Evolutionary conservation across 2,888 invertebrate species (phyloP).

Genomic region (Incurvaria masculella): DNA sequence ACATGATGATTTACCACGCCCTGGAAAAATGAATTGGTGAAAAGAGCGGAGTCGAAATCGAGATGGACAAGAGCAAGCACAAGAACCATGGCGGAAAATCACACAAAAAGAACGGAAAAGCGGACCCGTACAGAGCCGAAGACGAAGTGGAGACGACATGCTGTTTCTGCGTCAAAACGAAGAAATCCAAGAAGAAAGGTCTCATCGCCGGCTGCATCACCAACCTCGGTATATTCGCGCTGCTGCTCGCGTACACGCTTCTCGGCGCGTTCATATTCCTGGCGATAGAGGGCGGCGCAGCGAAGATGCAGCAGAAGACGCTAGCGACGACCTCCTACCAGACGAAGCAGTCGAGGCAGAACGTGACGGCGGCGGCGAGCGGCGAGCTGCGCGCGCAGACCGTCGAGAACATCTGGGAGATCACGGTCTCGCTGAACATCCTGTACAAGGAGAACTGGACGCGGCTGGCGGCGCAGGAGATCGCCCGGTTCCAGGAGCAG

Average conservation of each 20-base stretch:
- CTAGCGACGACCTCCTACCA: constrained; percentile 49
- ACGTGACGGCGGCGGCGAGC: constrained; percentile 39
- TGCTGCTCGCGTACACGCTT: constrained; percentile 77
- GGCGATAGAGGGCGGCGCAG: constrained; percentile 76
- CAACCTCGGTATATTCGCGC: constrained; percentile 79
- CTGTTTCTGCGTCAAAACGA: constrained; percentile 49
- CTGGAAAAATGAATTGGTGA: too few species aligned
- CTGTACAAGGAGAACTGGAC: constrained; percentile 91
- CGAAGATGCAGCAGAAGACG: constrained; percentile 50
- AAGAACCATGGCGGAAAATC: constrained; percentile 46
- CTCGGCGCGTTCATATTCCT: constrained; percentile 79
- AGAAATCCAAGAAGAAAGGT: constrained; percentile 46
- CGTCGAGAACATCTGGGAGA: constrained; percentile 89
- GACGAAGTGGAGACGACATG: constrained; percentile 45
- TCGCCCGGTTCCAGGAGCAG: constrained; percentile 78
- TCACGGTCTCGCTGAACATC: constrained; percentile 83
- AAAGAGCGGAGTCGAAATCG: too few species aligned
- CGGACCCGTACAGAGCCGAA: constrained; percentile 33
- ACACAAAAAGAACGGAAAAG: constrained; percentile 44
- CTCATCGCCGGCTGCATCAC: constrained; percentile 67
- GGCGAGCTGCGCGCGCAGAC: constrained; percentile 56
- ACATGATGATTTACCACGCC: too few species aligned
- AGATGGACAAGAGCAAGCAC: constrained; percentile 49
- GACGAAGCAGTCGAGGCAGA: constrained; percentile 34
- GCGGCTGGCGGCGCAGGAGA: constrained; percentile 71